Conservation (phyloP, 2,113 vertebrate species). For the Odocoileus hemionus region DNA sequence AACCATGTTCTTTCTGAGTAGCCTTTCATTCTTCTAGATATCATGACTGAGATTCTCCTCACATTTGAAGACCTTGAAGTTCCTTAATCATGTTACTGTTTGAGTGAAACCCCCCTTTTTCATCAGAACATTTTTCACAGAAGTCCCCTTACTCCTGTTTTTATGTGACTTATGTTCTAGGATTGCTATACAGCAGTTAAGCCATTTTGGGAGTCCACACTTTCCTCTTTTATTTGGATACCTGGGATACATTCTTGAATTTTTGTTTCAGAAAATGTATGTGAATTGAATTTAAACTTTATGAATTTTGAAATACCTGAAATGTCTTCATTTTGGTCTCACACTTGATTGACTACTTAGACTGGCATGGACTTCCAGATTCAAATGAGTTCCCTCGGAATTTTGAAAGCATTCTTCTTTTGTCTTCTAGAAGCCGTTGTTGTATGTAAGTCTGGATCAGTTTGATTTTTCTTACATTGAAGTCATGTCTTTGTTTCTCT, state of each 20-base stretch:
- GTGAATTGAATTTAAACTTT: neutral
- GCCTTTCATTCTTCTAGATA: neutral
- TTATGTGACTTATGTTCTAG: neutral
- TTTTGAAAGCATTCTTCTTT: neutral
- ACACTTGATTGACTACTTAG: neutral
- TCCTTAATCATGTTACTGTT: neutral
- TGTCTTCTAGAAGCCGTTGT: neutral
- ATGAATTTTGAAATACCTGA: neutral
- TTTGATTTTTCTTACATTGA: neutral
- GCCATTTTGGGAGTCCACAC: neutral
- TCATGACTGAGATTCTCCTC: neutral
- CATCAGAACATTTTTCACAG: neutral
- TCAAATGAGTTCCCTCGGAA: neutral
- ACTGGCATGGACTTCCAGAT: neutral
- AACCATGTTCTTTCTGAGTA: neutral
- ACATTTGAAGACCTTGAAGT: neutral
- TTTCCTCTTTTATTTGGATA: neutral
- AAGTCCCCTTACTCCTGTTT: neutral
- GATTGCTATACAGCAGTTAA: neutral
- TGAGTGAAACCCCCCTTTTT: neutral
- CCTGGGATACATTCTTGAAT: neutral
- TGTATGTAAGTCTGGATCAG: neutral
- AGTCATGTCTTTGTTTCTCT: neutral
- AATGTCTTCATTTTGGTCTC: neutral
- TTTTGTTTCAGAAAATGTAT: neutral